Evolutionary conservation across 2,113 vertebrate species (phyloP).

Genomic region (Strigops habroptila): DNA sequence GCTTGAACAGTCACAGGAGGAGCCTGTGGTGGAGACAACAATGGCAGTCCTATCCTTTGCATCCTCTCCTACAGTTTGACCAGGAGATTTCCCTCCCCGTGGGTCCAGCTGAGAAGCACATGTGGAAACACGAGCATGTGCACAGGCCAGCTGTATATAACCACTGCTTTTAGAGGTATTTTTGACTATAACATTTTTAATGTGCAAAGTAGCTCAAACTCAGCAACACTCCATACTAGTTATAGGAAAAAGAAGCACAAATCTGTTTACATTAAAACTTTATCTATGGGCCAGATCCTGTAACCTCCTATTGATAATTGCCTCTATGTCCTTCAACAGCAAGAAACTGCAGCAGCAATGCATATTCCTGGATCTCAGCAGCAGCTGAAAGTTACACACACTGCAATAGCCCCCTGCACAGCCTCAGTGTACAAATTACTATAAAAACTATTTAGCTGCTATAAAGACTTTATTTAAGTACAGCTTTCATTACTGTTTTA

Average conservation of each 20-base stretch:
- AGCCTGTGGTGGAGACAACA: not conserved
- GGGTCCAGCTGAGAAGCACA: fast-evolving
- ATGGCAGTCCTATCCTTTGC: fast-evolving
- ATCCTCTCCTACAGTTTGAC: fast-evolving
- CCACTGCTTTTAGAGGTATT: not conserved
- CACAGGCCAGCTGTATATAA: fast-evolving
- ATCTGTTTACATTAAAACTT: not conserved
- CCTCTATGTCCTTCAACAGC: not conserved
- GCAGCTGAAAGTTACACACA: not conserved
- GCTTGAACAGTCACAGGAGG: not conserved
- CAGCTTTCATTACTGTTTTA: not conserved
- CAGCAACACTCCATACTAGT: not conserved
- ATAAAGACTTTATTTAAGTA: not conserved
- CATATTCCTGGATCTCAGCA: not conserved
- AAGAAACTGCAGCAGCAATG: not conserved
- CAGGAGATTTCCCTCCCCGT: not conserved
- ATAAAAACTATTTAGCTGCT: constrained; percentile 23
- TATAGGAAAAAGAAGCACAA: not conserved
- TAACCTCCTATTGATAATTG: not conserved
- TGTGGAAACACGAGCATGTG: fast-evolving
- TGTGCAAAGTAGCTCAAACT: not conserved
- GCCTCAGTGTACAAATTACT: not conserved
- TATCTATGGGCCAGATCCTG: not conserved
- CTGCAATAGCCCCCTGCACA: not conserved
- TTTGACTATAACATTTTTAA: not conserved